Evolutionary conservation across 2,113 vertebrate species (phyloP).

Genomic region (Crypturellus undulatus): DNA sequence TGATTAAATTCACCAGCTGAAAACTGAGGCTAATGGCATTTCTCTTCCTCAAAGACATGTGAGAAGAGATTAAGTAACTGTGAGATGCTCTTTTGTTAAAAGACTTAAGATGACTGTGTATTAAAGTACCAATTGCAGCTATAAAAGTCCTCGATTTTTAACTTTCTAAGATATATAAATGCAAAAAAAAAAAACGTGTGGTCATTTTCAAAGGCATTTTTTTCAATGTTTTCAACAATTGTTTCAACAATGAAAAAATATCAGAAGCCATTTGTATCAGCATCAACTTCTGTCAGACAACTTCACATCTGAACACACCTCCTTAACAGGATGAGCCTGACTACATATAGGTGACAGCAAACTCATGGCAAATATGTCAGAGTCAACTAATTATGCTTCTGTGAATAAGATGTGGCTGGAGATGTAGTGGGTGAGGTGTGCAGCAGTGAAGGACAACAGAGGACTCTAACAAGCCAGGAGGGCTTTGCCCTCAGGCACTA

Average conservation of each 20-base stretch:
- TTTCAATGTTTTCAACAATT: background rate
- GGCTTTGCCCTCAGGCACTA: background rate
- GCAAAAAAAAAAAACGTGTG: background rate
- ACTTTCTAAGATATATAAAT: background rate
- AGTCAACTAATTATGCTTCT: background rate
- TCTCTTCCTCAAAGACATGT: background rate
- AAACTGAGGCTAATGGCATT: background rate
- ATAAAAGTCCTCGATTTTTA: background rate
- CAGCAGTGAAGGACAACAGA: background rate
- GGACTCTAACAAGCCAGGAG: background rate
- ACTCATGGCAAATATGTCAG: background rate
- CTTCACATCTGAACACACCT: background rate
- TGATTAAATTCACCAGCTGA: slow-evolving; percentile 6
- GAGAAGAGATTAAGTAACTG: background rate
- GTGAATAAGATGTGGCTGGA: background rate
- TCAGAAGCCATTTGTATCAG: background rate
- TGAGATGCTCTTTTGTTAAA: background rate
- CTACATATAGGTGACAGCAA: background rate
- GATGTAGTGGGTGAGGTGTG: background rate
- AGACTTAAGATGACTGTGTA: background rate
- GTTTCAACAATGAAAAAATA: background rate
- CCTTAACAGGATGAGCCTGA: background rate
- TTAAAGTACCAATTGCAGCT: background rate
- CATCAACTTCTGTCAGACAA: background rate
- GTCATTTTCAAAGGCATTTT: background rate